These are phyloP conservation scores for Agapornis canus DNA, from an alignment of 2,797 vertebrate species.

Conservation along the genomic window DNA sequence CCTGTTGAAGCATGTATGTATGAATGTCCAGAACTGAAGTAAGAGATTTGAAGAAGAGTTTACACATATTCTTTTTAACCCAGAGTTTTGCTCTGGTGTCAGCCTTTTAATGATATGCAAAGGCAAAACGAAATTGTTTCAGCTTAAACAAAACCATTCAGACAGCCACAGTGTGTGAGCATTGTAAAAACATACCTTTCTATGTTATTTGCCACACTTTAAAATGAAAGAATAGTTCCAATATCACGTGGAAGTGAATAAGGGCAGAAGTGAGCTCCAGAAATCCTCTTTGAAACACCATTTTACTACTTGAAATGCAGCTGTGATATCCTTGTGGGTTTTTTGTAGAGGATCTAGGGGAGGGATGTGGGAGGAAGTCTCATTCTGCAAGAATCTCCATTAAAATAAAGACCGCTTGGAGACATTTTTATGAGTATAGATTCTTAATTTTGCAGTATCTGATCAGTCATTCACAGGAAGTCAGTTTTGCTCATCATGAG, in stretches of 20 bases:
- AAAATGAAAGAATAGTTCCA: not conserved
- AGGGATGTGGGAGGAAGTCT: not conserved
- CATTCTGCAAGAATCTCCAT: not conserved
- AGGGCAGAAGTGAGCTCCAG: not conserved
- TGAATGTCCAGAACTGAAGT: not conserved
- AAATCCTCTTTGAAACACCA: not conserved
- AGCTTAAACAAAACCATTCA: not conserved
- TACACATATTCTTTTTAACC: rapidly evolving
- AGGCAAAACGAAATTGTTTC: not conserved
- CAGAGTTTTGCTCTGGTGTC: not conserved
- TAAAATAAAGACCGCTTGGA: not conserved
- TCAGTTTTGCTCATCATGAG: not conserved
- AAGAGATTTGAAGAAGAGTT: not conserved
- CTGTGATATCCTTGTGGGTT: not conserved
- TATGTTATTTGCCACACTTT: not conserved
- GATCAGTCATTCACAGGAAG: not conserved
- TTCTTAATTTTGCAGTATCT: not conserved
- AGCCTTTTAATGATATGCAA: not conserved
- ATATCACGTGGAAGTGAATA: not conserved
- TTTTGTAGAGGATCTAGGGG: not conserved
- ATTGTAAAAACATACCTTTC: not conserved
- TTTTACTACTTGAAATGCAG: not conserved
- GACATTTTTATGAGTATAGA: not conserved
- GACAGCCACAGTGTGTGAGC: not conserved
- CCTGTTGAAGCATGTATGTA: not conserved